Evolutionary conservation across 23 tunicate species (phyloP).

Genomic region (Halocynthia aurantium): DNA sequence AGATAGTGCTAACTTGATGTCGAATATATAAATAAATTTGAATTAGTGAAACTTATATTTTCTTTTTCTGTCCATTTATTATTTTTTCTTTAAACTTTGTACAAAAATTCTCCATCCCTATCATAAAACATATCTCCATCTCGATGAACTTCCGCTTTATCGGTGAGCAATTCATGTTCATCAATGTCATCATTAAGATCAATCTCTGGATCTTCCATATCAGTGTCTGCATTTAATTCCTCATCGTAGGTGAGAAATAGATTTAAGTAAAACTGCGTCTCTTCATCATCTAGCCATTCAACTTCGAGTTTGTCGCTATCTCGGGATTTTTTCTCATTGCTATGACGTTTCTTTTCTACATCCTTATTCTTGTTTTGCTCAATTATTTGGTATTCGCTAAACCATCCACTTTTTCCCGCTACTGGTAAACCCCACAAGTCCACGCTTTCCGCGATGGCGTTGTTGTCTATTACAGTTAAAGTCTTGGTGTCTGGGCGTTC

Average conservation of each 20-base stretch:
- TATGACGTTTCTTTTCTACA: too few species aligned
- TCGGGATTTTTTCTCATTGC: too few species aligned
- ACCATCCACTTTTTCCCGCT: conserved; percentile 8
- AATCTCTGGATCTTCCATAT: too few species aligned
- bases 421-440: conserved; percentile 4
- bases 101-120: conserved; percentile 16
- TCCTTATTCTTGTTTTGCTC: neutral
- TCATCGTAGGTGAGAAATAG: neutral
- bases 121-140: conserved; percentile 16
- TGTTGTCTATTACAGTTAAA: too few species aligned
- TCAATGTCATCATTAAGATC: too few species aligned
- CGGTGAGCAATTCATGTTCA: too few species aligned
- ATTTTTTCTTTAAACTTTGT: conserved; percentile 4
- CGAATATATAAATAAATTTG: too few species aligned
- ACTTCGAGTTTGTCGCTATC: neutral
- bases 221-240: too few species aligned
- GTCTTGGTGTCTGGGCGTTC: too few species aligned
- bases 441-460: too few species aligned
- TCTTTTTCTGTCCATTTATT: neutral
- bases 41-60: too few species aligned
- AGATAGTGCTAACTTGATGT: neutral
- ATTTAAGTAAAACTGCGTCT: conserved; percentile 4
- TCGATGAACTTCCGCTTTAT: too few species aligned
- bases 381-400: neutral
- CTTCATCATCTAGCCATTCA: conserved; percentile 20